phyloP scores from a whole-genome alignment of 2,888 invertebrate genomes.

The Epistrophe grossulariae region DNA sequence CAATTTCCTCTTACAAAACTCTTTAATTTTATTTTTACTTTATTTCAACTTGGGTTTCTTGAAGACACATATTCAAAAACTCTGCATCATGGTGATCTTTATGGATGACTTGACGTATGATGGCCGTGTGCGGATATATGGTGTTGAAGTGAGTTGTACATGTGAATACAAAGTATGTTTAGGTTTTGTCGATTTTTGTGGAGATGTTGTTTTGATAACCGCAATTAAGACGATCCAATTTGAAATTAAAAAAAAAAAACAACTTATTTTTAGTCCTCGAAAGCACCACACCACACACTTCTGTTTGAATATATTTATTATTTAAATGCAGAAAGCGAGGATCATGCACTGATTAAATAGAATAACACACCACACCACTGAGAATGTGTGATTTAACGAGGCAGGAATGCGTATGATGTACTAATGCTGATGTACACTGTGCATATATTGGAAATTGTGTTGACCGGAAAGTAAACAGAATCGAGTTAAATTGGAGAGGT shows the following conservation, averaged over 20 bases:
- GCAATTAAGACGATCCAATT: conserved; percentile 69
- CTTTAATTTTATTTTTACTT: conserved; percentile 23
- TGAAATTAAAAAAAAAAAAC: not conserved
- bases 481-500: conserved; percentile 6
- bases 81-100: conserved; percentile 54
- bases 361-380: conserved; percentile 35
- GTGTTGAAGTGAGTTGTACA: conserved; percentile 31
- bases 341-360: conserved; percentile 50
- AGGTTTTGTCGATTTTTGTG: conserved; percentile 38
- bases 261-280: conserved; percentile 51
- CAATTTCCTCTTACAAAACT: conserved; percentile 68
- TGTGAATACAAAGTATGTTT: conserved; percentile 39
- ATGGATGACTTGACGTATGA: conserved; percentile 61
- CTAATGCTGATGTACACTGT: not conserved
- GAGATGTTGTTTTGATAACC: conserved; percentile 73
- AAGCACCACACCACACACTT: not conserved
- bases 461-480: conserved; percentile 61
- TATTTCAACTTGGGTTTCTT: not conserved
- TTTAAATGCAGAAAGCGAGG: not conserved
- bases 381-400: conserved; percentile 15
- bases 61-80: not conserved
- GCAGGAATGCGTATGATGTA: conserved; percentile 31
- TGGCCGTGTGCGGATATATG: not conserved
- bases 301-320: not conserved
- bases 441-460: conserved; percentile 40